Base-by-base conservation (phyloP, 2,888 invertebrate genomes). In the Orchestes rusci region DNA sequence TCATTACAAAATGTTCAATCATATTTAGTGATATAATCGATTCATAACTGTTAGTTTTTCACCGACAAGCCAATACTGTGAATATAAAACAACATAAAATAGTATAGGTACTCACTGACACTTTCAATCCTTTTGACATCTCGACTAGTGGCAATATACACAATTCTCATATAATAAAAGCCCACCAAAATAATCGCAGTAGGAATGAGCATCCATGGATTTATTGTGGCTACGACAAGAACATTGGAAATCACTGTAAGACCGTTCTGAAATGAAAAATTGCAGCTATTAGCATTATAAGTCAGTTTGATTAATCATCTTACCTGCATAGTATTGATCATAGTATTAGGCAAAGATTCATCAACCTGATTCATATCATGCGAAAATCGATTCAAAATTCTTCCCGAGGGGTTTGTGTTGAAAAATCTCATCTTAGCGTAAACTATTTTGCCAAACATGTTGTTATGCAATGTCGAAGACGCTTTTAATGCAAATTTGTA, bases 371-470 rank as follows among this genome's bases (percentile, higher is more conserved):
- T 79, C 59, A 80, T 73, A 59, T 83, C 82, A 60, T 81, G 82
- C 2, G 82, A 76, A 60, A 83, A 82, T 33, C 82, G 68, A 64
- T 82, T 82, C 29, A 82, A 65, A 42, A 82, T 74, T 19, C 72
- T 64, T 10, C 74, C 74, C 2, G 72, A 70, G 1, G 79, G 76
- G 59, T 82, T 82, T 1, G 68, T 73, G 54, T 81, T 80, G 62
- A 82, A 83, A 62, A 84, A 84, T 43, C 68, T 62, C 65, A 81
- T 75, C 0, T 76, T 74, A 1, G 78, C 73, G 28, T 74, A 66
- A 13, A 80, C 72, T 3, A 83, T 70, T 41, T 73, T 69, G 12
- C 37, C 27, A 47, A 62, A 58, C 61, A 62, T 77, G 8, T 52
- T 57, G 51, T 73, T 69, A 57, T 80, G 80, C 1, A 80, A 62